Percentiles rank a stretch among this genome's conserved stretches.
These are phyloP conservation scores for Acronicta aceris DNA, from an alignment of 2,888 invertebrate genomes.

Conservation along the genomic window DNA sequence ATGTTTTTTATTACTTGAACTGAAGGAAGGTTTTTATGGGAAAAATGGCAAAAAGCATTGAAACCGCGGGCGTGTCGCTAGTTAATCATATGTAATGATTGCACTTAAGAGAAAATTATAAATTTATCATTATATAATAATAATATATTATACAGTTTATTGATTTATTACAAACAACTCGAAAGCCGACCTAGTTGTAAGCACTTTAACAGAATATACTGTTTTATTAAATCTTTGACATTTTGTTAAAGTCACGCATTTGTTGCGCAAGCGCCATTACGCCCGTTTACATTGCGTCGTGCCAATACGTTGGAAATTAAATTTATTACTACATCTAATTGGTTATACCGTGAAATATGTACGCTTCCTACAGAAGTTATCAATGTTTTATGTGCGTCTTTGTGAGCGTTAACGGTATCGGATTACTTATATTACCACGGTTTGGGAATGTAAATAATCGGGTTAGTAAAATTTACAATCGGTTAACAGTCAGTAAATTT, in stretches of 20 bases:
- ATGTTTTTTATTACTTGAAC: no score
- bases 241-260: constrained; percentile 42
- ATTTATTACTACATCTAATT: constrained; percentile 73
- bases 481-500: constrained; percentile 38
- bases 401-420: constrained; percentile 37
- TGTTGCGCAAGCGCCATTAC: constrained; percentile 40
- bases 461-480: constrained; percentile 46
- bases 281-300: constrained; percentile 52
- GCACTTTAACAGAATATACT: neutral
- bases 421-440: constrained; percentile 39
- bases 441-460: constrained; percentile 36
- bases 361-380: constrained; percentile 55
- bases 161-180: constrained; percentile 1
- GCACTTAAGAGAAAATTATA: neutral
- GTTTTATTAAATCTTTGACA: constrained; percentile 43
- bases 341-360: constrained; percentile 68
- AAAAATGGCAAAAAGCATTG: no score
- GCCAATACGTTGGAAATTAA: constrained; percentile 70
- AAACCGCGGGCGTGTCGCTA: no score
- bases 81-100: no score
- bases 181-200: constrained; percentile 7
- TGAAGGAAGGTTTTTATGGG: no score
- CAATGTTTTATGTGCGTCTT: constrained; percentile 48
- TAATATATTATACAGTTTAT: neutral
- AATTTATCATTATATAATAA: neutral